Conservation (phyloP, 35 echinoderm and acorn worm genomes). For the Apostichopus japonicus region DNA sequence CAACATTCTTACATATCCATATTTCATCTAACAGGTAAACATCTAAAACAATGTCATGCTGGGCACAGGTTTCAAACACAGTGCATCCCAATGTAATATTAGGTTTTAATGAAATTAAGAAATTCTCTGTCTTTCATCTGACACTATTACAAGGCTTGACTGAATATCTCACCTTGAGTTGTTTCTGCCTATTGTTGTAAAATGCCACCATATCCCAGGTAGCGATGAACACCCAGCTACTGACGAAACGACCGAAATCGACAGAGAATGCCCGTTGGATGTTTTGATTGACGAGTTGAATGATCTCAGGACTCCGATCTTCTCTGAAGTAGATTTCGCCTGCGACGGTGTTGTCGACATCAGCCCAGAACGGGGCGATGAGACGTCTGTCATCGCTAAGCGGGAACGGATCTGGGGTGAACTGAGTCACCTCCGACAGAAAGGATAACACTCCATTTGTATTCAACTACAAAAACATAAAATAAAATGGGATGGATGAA, state of each 20-base stretch:
- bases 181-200: slow-evolving; percentile 42
- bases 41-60: too few species aligned
- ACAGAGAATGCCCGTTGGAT: slow-evolving; percentile 71
- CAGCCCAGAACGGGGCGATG: slow-evolving; percentile 92
- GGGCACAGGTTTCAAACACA: too few species aligned
- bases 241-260: slow-evolving; percentile 50
- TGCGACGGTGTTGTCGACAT: slow-evolving; percentile 63
- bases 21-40: too few species aligned
- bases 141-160: too few species aligned
- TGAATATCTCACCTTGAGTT: background rate
- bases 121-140: too few species aligned
- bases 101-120: too few species aligned
- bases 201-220: slow-evolving; percentile 88
- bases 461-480: slow-evolving; percentile 64
- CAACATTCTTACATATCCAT: too few species aligned
- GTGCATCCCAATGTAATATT: too few species aligned
- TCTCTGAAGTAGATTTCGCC: slow-evolving; percentile 74
- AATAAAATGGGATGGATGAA: too few species aligned
- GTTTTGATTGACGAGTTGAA: slow-evolving; percentile 49
- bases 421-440: slow-evolving; percentile 66
- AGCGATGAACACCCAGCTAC: slow-evolving; percentile 72
- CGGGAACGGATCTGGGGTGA: slow-evolving; percentile 82
- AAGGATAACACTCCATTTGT: slow-evolving; percentile 94
- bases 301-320: slow-evolving; percentile 31
- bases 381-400: slow-evolving; percentile 70